Conservation (phyloP, 2,888 invertebrate species). For the Nowickia ferox region DNA sequence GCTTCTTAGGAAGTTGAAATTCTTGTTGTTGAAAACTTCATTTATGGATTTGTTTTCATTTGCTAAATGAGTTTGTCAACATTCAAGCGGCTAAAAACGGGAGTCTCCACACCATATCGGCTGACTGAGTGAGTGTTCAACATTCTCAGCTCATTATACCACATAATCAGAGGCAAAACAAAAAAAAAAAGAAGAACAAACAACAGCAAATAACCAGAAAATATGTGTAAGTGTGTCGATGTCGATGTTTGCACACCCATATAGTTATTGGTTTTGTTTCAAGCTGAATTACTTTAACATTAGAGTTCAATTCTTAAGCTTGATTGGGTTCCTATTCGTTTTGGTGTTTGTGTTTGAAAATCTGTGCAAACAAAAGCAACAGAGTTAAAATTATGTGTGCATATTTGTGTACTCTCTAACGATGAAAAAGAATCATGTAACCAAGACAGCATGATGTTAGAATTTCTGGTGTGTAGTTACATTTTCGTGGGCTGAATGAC, state of each 20-base stretch:
- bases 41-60: conserved; percentile 70
- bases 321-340: conserved; percentile 58
- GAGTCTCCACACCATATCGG: conserved; percentile 21
- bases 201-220: conserved; percentile 4
- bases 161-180: conserved; percentile 7
- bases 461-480: conserved; percentile 16
- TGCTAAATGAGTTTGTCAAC: conserved; percentile 68
- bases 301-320: conserved; percentile 70
- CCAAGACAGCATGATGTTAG: conserved; percentile 32
- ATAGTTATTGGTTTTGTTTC: conserved; percentile 2
- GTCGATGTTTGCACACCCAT: conserved; percentile 42
- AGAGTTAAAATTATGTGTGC: conserved; percentile 14
- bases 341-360: neutral
- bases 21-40: conserved; percentile 63
- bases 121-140: neutral
- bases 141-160: conserved; percentile 61
- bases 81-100: conserved; percentile 53
- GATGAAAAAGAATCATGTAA: conserved; percentile 8
- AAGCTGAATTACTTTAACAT: conserved; percentile 15
- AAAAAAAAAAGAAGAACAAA: conserved; percentile 2
- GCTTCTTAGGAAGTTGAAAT: conserved; percentile 58
- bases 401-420: neutral
- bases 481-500: conserved; percentile 4
- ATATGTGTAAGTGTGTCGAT: conserved; percentile 61
- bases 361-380: conserved; percentile 16